phyloP scores from a whole-genome alignment of 2,113 vertebrate species.

The Syngnathus scovelli region DNA sequence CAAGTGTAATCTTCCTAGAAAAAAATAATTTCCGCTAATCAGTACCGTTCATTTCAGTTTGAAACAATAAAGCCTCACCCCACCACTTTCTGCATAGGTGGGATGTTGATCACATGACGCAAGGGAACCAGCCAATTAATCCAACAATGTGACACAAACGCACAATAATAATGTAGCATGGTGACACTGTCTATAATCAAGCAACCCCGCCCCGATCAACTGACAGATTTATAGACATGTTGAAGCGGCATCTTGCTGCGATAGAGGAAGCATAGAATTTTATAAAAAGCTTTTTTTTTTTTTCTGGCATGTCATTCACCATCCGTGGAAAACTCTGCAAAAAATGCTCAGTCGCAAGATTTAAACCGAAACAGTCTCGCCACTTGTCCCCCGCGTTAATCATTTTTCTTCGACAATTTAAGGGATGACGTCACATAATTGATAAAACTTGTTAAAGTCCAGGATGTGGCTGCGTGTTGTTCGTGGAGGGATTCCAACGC shows the following conservation, averaged over 20 bases:
- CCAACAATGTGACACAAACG: not conserved
- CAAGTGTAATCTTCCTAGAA: not conserved
- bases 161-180: not conserved
- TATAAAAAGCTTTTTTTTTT: too few species aligned
- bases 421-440: conserved; percentile 58
- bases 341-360: not conserved
- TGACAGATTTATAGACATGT: too few species aligned
- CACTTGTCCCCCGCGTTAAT: not conserved
- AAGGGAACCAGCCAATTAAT: not conserved
- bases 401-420: not conserved
- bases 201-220: not conserved
- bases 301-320: too few species aligned
- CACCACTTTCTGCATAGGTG: not conserved
- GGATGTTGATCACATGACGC: not conserved
- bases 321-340: too few species aligned
- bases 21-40: not conserved
- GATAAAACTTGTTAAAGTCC: conserved; percentile 68
- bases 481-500: conserved; percentile 62
- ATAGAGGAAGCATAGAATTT: too few species aligned
- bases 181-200: not conserved
- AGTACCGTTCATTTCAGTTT: not conserved
- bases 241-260: too few species aligned
- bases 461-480: conserved; percentile 62
- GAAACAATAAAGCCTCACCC: not conserved
- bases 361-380: too few species aligned